Evolutionary conservation across 1,140 invertebrate genomes (phyloP).

Genomic region (Anastatus disparis): DNA sequence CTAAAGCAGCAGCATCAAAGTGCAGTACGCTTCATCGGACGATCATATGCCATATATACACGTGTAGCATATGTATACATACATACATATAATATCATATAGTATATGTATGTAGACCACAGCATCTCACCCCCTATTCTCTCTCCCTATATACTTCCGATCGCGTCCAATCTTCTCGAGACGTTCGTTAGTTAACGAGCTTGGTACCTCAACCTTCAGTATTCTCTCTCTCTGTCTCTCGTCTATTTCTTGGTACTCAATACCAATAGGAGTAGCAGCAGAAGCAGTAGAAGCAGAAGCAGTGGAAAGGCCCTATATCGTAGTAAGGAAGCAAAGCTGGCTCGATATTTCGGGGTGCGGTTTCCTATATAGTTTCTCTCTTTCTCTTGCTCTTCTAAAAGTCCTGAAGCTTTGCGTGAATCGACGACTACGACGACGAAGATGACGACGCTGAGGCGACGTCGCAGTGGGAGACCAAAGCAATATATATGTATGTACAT

Average conservation of each 20-base stretch:
- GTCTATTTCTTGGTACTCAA: neutral
- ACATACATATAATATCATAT: neutral
- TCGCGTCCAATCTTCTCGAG: constrained; percentile 36
- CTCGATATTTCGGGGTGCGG: constrained; percentile 43
- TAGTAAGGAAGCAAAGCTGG: neutral
- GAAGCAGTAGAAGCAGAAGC: too few species aligned
- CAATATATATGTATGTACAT: too few species aligned
- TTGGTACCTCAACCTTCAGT: neutral
- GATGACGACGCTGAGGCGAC: constrained; percentile 35
- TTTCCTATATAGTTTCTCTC: constrained; percentile 16
- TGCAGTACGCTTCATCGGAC: neutral
- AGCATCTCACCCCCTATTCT: neutral
- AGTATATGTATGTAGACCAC: too few species aligned
- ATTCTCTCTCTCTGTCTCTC: neutral
- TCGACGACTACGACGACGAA: neutral
- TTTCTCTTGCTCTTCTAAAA: neutral
- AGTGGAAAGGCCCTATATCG: constrained; percentile 9
- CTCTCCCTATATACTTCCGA: neutral
- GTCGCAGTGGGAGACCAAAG: neutral
- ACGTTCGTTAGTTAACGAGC: constrained; percentile 41
- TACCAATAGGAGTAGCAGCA: too few species aligned
- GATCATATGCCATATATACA: neutral
- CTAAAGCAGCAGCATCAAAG: constrained; percentile 13
- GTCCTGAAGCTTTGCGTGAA: constrained; percentile 23
- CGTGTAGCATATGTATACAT: neutral